Conservation (phyloP, 2,888 invertebrate species). For the Caenorhabditis sp. region DNA sequence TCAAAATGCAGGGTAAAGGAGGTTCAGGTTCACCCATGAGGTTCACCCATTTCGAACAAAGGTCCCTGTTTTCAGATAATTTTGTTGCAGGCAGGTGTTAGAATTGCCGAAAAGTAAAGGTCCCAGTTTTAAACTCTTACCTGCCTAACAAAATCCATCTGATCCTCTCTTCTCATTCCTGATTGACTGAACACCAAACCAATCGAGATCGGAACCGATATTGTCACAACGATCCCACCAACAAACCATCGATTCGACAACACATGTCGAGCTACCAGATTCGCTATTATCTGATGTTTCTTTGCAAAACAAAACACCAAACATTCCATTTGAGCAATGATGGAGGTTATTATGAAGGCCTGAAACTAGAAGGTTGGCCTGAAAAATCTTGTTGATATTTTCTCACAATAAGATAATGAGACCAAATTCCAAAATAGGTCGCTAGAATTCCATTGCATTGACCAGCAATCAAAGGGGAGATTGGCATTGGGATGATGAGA, state of each 20-base stretch:
- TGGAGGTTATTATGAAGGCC: not conserved
- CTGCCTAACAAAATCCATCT: constrained; percentile 35
- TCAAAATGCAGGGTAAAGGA: no score
- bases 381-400: not conserved
- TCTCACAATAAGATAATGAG: constrained; percentile 22
- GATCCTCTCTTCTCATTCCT: constrained; percentile 23
- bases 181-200: constrained; percentile 8
- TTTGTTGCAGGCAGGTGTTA: no score
- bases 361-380: not conserved
- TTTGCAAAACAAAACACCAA: constrained; percentile 26
- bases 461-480: constrained; percentile 29
- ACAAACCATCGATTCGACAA: constrained; percentile 5
- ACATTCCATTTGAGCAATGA: constrained; percentile 30
- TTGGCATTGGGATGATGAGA: constrained; percentile 21
- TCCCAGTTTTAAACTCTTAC: not conserved
- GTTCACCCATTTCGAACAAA: no score
- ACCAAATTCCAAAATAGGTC: constrained; percentile 10
- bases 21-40: no score
- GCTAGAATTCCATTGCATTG: constrained; percentile 23
- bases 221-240: not conserved
- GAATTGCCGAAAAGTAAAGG: no score
- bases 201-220: not conserved
- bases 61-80: no score
- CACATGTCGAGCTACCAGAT: constrained; percentile 3
- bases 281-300: constrained; percentile 46